These are phyloP conservation scores for Dendrolimus houi DNA, from an alignment of 2,888 invertebrate genomes.

Conservation along the genomic window DNA sequence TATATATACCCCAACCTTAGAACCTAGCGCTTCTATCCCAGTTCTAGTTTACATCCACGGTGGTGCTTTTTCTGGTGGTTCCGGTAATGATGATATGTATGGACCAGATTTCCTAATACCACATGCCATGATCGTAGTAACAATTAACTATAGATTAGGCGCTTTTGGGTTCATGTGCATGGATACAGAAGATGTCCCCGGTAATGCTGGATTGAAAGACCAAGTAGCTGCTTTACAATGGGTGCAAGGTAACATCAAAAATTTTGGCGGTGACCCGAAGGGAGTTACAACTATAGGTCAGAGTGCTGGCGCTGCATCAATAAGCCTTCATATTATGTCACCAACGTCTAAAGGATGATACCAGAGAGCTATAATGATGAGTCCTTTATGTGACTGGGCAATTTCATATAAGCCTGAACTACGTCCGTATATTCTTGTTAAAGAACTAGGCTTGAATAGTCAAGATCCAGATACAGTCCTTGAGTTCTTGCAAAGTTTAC, in stretches of 20 bases:
- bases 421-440: constrained; percentile 31
- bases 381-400: constrained; percentile 16
- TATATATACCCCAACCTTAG: constrained; percentile 37
- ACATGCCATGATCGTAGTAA: constrained; percentile 37
- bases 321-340: constrained; percentile 23
- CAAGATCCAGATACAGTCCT: constrained; percentile 27
- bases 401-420: constrained; percentile 22
- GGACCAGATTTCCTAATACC: constrained; percentile 41
- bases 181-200: constrained; percentile 37
- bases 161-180: constrained; percentile 40
- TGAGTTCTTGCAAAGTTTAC: constrained; percentile 30
- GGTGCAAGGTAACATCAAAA: constrained; percentile 31
- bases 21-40: constrained; percentile 21
- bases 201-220: constrained; percentile 47
- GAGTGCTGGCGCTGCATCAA: constrained; percentile 27
- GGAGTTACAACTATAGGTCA: constrained; percentile 37
- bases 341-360: constrained; percentile 33
- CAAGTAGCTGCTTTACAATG: constrained; percentile 41
- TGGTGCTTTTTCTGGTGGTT: constrained; percentile 32
- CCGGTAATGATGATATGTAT: constrained; percentile 32
- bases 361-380: constrained; percentile 72
- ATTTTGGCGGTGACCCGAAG: constrained; percentile 34
- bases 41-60: constrained; percentile 51
- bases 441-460: constrained; percentile 30
- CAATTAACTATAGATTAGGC: constrained; percentile 46